These are phyloP conservation scores for Temnothorax unifasciatus DNA, from an alignment of 2,888 invertebrate species.

Conservation along the genomic window DNA sequence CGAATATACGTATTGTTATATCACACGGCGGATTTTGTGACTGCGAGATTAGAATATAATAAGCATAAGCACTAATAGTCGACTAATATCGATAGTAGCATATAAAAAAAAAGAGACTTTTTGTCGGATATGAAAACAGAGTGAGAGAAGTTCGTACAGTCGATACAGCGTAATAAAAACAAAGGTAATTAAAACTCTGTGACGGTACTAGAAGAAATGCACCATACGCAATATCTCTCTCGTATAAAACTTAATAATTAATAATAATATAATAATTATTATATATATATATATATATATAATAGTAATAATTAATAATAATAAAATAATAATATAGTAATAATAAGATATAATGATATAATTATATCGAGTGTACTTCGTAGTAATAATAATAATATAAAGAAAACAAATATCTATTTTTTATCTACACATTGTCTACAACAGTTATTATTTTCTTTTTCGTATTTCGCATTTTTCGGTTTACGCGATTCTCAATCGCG, in stretches of 20 bases:
- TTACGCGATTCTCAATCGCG: conserved; percentile 37
- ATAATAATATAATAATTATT: conserved; percentile 72
- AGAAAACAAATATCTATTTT: conserved; percentile 78
- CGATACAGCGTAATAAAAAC: conserved; percentile 53
- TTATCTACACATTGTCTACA: conserved; percentile 81
- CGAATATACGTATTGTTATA: conserved; percentile 69
- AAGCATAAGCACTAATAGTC: conserved; percentile 75
- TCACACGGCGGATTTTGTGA: conserved; percentile 83
- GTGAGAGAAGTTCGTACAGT: conserved; percentile 59
- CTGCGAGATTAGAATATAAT: conserved; percentile 80
- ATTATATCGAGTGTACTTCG: conserved; percentile 73
- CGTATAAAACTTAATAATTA: conserved; percentile 79
- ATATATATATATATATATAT: conserved; percentile 57
- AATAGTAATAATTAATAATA: conserved; percentile 71
- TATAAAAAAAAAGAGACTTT: conserved; percentile 62
- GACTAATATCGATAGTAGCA: conserved; percentile 68
- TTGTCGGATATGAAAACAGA: conserved; percentile 55
- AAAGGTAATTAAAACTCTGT: conserved; percentile 54
- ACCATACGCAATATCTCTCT: conserved; percentile 80
- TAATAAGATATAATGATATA: conserved; percentile 72
- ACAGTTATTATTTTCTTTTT: conserved; percentile 60
- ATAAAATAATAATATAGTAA: conserved; percentile 69
- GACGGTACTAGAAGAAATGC: conserved; percentile 66
- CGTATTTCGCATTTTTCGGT: conserved; percentile 26
- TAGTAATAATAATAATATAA: conserved; percentile 69